Percentiles rank a stretch among this genome's conserved stretches.
These are phyloP conservation scores for Spicauda simplicius DNA, from an alignment of 2,888 invertebrate genomes.

Conservation along the genomic window DNA sequence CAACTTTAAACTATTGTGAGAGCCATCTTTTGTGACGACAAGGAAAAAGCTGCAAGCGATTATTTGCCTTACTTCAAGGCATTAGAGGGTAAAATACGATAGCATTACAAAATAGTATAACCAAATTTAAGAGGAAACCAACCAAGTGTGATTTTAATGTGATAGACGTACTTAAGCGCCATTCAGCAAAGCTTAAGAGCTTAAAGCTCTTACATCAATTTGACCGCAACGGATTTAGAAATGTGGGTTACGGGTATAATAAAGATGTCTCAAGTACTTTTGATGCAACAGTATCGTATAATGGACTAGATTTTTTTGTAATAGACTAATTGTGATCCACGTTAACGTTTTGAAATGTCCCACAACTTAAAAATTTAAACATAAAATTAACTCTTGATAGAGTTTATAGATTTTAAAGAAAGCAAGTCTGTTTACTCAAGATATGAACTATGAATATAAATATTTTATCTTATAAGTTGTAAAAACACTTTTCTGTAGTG, in stretches of 20 bases:
- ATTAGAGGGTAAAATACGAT: background rate
- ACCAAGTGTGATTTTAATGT: constrained; percentile 60
- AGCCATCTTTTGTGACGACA: constrained; percentile 10
- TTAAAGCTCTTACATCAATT: constrained; percentile 30
- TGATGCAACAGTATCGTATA: background rate
- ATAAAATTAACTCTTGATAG: too few species aligned
- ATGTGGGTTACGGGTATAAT: constrained; percentile 26
- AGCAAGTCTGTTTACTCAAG: too few species aligned
- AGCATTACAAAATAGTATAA: background rate
- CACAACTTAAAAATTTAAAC: too few species aligned
- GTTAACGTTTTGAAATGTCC: too few species aligned
- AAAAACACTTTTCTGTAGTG: too few species aligned
- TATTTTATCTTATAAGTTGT: too few species aligned
- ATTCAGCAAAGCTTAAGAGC: constrained; percentile 35
- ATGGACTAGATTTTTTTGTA: background rate
- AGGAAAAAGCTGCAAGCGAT: background rate
- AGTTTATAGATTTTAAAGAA: too few species aligned
- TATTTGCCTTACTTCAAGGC: background rate
- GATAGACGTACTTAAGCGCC: constrained; percentile 53
- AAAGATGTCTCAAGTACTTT: background rate
- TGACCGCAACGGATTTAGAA: constrained; percentile 32
- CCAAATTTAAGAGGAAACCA: constrained; percentile 39
- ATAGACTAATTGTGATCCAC: too few species aligned
- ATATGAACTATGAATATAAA: too few species aligned
- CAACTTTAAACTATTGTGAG: constrained; percentile 28